Conservation (phyloP, 2,113 vertebrate species). For the Prochilodus magdalenae region DNA sequence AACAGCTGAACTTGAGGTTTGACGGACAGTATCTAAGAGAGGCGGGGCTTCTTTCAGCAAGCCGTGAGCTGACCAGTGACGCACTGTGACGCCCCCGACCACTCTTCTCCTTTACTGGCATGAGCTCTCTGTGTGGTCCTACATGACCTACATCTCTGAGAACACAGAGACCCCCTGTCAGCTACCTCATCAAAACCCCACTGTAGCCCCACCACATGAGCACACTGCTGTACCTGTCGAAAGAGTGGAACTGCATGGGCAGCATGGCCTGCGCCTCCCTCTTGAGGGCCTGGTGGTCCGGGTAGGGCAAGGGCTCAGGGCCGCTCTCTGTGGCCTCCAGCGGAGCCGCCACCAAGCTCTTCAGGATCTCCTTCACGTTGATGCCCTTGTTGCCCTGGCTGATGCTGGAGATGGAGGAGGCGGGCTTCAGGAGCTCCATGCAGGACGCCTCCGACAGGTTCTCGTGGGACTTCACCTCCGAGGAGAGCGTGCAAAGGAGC, state of each 20-base stretch:
- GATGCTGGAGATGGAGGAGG: conserved; percentile 86
- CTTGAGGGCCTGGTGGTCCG: conserved; percentile 83
- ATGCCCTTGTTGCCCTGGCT: conserved; percentile 90
- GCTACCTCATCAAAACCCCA: too few relatives aligned
- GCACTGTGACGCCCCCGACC: too few relatives aligned
- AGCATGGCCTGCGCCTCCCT: conserved; percentile 86
- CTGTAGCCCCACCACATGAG: too few relatives aligned
- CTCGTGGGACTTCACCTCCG: conserved; percentile 89
- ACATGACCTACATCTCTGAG: too few relatives aligned
- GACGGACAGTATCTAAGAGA: too few relatives aligned
- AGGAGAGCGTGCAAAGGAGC: conserved; percentile 86
- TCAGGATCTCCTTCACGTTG: conserved; percentile 95
- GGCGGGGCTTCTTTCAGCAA: too few relatives aligned
- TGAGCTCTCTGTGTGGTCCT: too few relatives aligned
- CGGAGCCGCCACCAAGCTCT: conserved; percentile 92
- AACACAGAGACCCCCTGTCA: too few relatives aligned
- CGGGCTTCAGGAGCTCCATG: conserved; percentile 79
- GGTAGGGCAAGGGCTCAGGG: conserved; percentile 85
- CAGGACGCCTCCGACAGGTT: conserved; percentile 79
- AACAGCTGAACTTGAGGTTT: too few relatives aligned
- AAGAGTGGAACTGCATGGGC: conserved; percentile 97
- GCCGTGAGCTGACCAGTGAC: too few relatives aligned
- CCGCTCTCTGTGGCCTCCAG: conserved; percentile 86
- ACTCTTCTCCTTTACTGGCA: too few relatives aligned
- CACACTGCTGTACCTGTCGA: conserved; percentile 95